phyloP scores from a whole-genome alignment of 2,888 invertebrate genomes.

The Sphinx pinastri region DNA sequence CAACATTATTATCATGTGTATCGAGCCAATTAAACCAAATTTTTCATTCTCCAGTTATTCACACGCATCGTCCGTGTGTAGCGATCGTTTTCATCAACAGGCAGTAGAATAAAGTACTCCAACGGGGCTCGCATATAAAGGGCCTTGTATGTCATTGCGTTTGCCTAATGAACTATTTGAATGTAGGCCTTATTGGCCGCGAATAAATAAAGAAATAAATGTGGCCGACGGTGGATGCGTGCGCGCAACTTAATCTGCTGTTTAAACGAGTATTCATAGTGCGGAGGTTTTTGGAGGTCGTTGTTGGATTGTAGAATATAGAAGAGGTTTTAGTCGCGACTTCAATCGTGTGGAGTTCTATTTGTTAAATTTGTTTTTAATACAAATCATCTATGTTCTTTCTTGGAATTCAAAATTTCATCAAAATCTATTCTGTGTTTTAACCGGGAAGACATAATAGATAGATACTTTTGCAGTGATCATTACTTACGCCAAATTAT shows the following conservation, averaged over 20 bases:
- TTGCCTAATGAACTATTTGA: slow-evolving; percentile 80
- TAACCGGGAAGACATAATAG: too few relatives aligned
- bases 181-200: slow-evolving; percentile 76
- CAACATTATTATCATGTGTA: too few relatives aligned
- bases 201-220: slow-evolving; percentile 78
- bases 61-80: slow-evolving; percentile 45
- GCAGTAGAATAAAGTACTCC: slow-evolving; percentile 64
- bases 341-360: neutral
- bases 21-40: neutral
- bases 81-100: slow-evolving; percentile 60
- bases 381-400: too few relatives aligned
- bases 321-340: neutral
- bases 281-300: neutral
- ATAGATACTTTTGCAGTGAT: too few relatives aligned
- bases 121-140: slow-evolving; percentile 73
- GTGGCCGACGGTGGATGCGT: slow-evolving; percentile 60
- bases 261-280: slow-evolving; percentile 62
- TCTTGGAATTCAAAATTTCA: too few relatives aligned
- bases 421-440: too few relatives aligned
- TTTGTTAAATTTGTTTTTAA: too few relatives aligned
- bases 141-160: slow-evolving; percentile 60
- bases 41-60: slow-evolving; percentile 26
- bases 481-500: too few relatives aligned
- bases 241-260: slow-evolving; percentile 72
- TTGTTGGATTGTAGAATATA: too few relatives aligned